A percentile compares a stretch with the other conserved stretches of the same genome.
Conservation (phyloP, 1,140 invertebrate genomes). For the Neodiprion pinetum region DNA sequence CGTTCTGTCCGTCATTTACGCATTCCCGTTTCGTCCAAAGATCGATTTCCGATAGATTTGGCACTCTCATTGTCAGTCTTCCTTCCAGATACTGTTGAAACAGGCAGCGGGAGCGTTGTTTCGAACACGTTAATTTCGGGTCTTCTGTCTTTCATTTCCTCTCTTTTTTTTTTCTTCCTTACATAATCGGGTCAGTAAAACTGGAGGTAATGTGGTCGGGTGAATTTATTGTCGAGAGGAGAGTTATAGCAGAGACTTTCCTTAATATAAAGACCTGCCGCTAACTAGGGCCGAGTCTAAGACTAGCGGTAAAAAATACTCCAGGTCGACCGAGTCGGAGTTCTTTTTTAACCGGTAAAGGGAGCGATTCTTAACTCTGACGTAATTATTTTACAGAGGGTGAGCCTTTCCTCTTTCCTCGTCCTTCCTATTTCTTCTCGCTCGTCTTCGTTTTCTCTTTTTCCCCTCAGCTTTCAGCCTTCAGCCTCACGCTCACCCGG, state of each 20-base stretch:
- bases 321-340: background rate
- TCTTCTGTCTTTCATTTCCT: too few relatives aligned
- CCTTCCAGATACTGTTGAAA: too few relatives aligned
- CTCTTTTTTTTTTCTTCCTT: too few relatives aligned
- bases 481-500: background rate
- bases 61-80: too few relatives aligned
- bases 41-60: background rate
- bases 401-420: background rate
- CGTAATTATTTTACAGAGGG: conserved; percentile 1
- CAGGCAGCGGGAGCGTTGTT: too few relatives aligned
- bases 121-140: too few relatives aligned
- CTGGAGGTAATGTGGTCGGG: too few relatives aligned
- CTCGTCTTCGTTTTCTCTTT: background rate
- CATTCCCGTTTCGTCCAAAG: background rate
- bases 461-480: background rate
- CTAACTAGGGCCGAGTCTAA: too few relatives aligned
- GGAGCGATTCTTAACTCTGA: conserved; percentile 3
- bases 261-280: too few relatives aligned
- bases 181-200: too few relatives aligned
- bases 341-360: background rate
- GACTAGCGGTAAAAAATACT: background rate
- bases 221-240: too few relatives aligned
- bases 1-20: background rate
- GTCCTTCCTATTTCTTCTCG: background rate
- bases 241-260: too few relatives aligned